Evolutionary conservation across 2,797 vertebrate genomes (phyloP).

Genomic region (Cossypha caffra): DNA sequence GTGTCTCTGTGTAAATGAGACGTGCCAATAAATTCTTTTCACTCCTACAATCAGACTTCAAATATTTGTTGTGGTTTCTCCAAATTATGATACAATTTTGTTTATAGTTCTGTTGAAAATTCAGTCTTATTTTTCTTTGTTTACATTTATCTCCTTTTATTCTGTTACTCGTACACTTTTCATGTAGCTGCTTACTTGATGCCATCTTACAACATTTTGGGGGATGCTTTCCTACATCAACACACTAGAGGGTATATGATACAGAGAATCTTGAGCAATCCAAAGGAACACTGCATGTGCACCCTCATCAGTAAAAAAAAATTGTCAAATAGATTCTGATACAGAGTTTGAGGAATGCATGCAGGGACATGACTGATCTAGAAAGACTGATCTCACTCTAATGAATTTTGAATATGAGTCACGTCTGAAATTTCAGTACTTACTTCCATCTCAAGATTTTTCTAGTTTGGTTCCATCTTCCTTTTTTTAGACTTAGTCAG

Average conservation of each 20-base stretch:
- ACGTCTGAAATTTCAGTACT: background rate
- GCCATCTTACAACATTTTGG: background rate
- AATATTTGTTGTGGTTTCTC: constrained; percentile 2
- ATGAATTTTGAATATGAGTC: background rate
- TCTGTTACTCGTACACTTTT: background rate
- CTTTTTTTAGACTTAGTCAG: background rate
- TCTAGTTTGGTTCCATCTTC: background rate
- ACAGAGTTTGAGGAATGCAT: background rate
- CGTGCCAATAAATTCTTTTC: background rate
- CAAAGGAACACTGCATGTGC: background rate
- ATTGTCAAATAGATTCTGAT: background rate
- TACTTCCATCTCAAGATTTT: background rate
- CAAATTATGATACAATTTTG: background rate
- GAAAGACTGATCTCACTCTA: background rate
- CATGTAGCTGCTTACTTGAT: background rate
- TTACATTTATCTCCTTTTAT: background rate
- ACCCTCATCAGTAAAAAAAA: background rate
- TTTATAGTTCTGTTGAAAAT: background rate
- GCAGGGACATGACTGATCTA: background rate
- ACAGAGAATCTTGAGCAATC: background rate
- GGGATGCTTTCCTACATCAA: background rate
- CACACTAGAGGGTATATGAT: background rate
- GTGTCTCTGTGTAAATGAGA: background rate
- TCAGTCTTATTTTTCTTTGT: background rate
- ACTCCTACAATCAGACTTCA: background rate